Evolutionary conservation across 2,797 vertebrate genomes (phyloP).

Genomic region (Ceryle rudis): DNA sequence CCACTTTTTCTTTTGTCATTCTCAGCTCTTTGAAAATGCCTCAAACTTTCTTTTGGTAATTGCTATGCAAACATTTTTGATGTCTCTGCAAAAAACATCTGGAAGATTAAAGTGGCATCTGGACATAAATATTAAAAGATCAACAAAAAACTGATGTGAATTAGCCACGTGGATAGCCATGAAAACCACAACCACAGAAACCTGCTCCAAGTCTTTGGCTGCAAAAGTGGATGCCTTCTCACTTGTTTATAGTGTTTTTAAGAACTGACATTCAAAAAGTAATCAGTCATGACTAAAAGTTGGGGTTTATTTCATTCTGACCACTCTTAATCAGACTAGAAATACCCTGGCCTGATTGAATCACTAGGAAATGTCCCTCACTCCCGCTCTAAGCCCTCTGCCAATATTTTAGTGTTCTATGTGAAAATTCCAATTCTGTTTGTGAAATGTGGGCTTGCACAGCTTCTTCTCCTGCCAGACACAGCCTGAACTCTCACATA

Average conservation of each 20-base stretch:
- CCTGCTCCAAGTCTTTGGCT: not conserved
- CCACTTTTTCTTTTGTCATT: not conserved
- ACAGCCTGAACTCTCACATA: not conserved
- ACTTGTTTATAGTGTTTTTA: not conserved
- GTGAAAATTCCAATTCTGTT: not conserved
- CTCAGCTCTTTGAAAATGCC: conserved; percentile 20
- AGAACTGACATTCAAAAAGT: not conserved
- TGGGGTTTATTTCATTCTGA: not conserved
- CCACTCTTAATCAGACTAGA: not conserved
- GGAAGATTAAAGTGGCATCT: conserved; percentile 55
- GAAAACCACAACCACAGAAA: conserved; percentile 36
- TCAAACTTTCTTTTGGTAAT: conserved; percentile 23
- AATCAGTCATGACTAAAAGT: not conserved
- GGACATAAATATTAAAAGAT: conserved; percentile 68
- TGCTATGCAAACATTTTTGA: conserved; percentile 49
- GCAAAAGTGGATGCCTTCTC: not conserved
- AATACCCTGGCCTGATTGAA: not conserved
- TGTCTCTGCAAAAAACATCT: conserved; percentile 57
- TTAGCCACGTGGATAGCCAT: conserved; percentile 20
- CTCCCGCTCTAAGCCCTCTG: not conserved
- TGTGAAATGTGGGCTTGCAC: not conserved
- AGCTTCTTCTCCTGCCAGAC: not conserved
- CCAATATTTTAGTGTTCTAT: not conserved
- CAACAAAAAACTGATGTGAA: conserved; percentile 24
- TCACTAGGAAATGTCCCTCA: not conserved